Evolutionary conservation across 2,888 invertebrate genomes (phyloP).

Genomic region (Fabriciana adippe): DNA sequence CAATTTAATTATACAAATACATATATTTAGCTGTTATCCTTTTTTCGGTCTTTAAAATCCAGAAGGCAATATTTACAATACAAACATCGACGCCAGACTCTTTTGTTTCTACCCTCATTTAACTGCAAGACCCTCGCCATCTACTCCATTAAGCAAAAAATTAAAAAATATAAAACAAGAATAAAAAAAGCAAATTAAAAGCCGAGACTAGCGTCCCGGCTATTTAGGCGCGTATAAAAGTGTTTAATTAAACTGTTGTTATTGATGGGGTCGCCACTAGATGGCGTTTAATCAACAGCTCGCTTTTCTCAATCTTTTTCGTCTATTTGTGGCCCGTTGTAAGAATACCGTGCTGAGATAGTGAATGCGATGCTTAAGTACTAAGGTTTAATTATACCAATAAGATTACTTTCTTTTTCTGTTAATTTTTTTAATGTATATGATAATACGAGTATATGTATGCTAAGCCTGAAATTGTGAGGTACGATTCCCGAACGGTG

Average conservation of each 20-base stretch:
- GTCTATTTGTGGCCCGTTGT: constrained; percentile 76
- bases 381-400: constrained; percentile 4
- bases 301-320: constrained; percentile 72
- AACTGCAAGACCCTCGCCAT: constrained; percentile 49
- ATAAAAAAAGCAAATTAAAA: constrained; percentile 70
- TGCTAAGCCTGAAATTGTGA: too few species aligned
- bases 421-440: neutral
- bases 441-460: too few species aligned
- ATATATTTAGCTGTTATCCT: neutral
- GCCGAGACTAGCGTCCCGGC: constrained; percentile 61
- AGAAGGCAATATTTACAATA: constrained; percentile 33
- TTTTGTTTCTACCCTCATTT: constrained; percentile 56
- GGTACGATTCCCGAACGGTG: too few species aligned
- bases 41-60: neutral
- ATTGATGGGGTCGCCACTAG: constrained; percentile 79
- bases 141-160: constrained; percentile 64
- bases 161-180: constrained; percentile 52
- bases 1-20: neutral
- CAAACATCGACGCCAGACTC: constrained; percentile 43
- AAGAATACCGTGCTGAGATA: constrained; percentile 7
- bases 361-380: constrained; percentile 14
- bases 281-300: constrained; percentile 79
- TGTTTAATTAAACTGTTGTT: constrained; percentile 81
- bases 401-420: constrained; percentile 6
- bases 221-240: constrained; percentile 76